Evolutionary conservation across 2,797 vertebrate genomes (phyloP).

Genomic region (Anguilla anguilla): DNA sequence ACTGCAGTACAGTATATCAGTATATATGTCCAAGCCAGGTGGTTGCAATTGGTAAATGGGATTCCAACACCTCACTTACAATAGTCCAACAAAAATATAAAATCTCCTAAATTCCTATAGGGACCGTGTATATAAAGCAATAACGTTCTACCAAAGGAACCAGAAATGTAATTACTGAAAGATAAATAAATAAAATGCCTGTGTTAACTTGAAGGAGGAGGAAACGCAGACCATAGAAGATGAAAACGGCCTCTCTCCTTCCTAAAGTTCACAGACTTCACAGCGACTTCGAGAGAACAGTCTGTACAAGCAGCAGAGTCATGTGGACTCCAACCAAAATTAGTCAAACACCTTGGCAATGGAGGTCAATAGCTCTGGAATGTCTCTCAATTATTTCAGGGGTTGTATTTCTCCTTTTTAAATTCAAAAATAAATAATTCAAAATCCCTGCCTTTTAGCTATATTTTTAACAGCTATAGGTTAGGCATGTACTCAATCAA

Average conservation of each 20-base stretch:
- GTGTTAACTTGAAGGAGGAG: constrained; percentile 61
- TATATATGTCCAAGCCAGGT: constrained; percentile 59
- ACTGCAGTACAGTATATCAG: background rate
- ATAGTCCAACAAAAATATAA: constrained; percentile 79
- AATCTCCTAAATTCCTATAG: constrained; percentile 78
- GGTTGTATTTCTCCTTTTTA: background rate
- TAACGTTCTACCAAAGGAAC: constrained; percentile 77
- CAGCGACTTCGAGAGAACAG: background rate
- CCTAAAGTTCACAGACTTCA: constrained; percentile 38
- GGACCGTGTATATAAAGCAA: constrained; percentile 73
- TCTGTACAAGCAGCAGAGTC: background rate
- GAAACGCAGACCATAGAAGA: constrained; percentile 39
- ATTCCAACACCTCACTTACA: constrained; percentile 56
- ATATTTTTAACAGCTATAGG: background rate
- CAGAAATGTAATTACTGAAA: constrained; percentile 77
- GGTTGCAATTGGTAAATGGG: constrained; percentile 69
- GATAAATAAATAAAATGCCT: constrained; percentile 73
- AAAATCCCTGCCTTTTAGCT: background rate
- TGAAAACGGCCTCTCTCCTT: constrained; percentile 48
- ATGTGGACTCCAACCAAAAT: background rate
- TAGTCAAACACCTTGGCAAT: background rate
- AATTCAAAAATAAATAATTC: background rate
- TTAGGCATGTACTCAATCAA: background rate
- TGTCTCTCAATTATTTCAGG: background rate
- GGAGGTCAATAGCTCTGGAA: background rate